Evolutionary conservation across 2,888 invertebrate species (phyloP).

Genomic region (Frankliniella intonsa): DNA sequence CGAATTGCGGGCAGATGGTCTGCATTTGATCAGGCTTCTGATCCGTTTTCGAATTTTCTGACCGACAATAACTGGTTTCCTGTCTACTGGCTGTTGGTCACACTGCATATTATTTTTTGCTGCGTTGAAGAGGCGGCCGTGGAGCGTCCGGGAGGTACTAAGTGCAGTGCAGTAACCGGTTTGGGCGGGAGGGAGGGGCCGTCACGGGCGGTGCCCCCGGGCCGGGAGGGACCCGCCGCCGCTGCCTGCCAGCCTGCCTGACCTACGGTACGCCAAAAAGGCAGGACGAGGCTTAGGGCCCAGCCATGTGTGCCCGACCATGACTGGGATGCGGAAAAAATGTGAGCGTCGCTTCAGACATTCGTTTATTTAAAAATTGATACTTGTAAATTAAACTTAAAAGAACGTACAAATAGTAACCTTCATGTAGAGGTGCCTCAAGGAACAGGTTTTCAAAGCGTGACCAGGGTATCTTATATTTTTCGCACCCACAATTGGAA

Average conservation of each 20-base stretch:
- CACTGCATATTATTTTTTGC: no score
- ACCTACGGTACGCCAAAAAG: constrained; percentile 1
- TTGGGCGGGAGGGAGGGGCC: no score
- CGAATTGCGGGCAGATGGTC: no score
- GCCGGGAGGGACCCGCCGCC: neutral
- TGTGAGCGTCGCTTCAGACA: neutral
- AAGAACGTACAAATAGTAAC: constrained; percentile 20
- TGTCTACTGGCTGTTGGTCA: no score
- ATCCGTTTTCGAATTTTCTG: no score
- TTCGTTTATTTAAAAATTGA: constrained; percentile 24
- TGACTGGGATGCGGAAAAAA: neutral
- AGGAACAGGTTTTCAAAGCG: constrained; percentile 23
- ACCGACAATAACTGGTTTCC: no score
- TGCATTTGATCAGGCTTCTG: no score
- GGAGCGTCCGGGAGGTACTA: no score
- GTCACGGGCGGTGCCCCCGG: no score
- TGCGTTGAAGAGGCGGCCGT: no score
- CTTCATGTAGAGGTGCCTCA: constrained; percentile 16
- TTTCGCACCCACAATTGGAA: neutral
- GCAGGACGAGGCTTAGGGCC: neutral
- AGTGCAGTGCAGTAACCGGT: no score
- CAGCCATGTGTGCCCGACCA: neutral
- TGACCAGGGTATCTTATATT: neutral
- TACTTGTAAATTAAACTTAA: constrained; percentile 27
- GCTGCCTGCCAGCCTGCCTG: neutral